phyloP scores from a whole-genome alignment of 2,888 invertebrate genomes.

The Endomychus coccineus region DNA sequence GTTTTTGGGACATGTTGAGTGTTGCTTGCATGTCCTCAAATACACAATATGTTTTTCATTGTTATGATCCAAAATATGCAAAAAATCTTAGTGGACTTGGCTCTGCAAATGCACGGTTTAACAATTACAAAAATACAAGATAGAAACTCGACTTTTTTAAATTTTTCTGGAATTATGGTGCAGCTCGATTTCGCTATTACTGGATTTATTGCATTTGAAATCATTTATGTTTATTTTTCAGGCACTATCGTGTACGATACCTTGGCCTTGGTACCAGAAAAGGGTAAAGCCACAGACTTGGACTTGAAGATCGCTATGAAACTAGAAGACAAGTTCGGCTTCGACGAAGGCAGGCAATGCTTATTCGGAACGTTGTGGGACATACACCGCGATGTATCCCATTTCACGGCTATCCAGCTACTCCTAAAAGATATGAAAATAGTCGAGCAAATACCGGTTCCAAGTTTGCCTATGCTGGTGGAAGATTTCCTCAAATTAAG shows the following conservation, averaged over 20 bases:
- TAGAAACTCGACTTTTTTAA: too few relatives aligned
- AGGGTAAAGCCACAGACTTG: slow-evolving; percentile 58
- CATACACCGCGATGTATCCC: slow-evolving; percentile 61
- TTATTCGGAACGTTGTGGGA: slow-evolving; percentile 50
- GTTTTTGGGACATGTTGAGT: too few relatives aligned
- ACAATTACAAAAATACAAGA: too few relatives aligned
- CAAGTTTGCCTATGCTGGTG: slow-evolving; percentile 56
- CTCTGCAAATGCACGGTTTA: too few relatives aligned
- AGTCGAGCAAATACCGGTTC: slow-evolving; percentile 47
- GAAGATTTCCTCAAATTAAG: slow-evolving; percentile 50
- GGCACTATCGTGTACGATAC: slow-evolving; percentile 77
- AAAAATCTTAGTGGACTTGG: too few relatives aligned
- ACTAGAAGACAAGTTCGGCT: slow-evolving; percentile 51
- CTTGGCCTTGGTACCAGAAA: slow-evolving; percentile 61
- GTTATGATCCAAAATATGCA: too few relatives aligned
- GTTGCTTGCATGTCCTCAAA: too few relatives aligned
- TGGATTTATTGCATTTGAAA: too few relatives aligned
- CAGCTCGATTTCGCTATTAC: too few relatives aligned
- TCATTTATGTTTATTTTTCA: slow-evolving; percentile 37
- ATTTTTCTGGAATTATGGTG: too few relatives aligned
- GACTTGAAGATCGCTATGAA: slow-evolving; percentile 54
- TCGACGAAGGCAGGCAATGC: slow-evolving; percentile 40
- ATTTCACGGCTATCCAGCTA: slow-evolving; percentile 58
- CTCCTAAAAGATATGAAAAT: slow-evolving; percentile 71
- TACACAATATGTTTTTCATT: too few relatives aligned